Conservation (phyloP, 2,888 invertebrate species). For the Physocephala rufipes region DNA sequence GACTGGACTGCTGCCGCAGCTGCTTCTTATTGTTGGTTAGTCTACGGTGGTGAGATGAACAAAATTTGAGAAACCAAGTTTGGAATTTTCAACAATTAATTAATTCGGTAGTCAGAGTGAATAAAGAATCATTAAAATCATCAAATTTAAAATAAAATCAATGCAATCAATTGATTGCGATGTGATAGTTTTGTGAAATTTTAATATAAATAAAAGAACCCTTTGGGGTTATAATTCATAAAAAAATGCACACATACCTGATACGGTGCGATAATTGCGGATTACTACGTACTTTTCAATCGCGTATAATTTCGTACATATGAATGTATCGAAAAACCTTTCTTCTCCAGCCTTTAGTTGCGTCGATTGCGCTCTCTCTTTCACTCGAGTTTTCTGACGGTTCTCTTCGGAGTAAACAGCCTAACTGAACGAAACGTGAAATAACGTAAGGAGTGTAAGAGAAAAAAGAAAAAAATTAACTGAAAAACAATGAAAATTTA, state of each 20-base stretch:
- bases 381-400: too few species aligned
- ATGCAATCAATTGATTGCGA: neutral
- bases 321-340: neutral
- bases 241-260: slow-evolving; percentile 6
- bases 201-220: neutral
- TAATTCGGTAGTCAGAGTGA: neutral
- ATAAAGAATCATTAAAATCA: neutral
- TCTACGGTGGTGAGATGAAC: neutral
- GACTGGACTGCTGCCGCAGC: too few species aligned
- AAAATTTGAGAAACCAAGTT: neutral
- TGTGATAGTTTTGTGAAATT: neutral
- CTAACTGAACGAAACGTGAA: slow-evolving; percentile 34
- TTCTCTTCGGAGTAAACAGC: slow-evolving; percentile 28
- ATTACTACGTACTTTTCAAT: slow-evolving; percentile 9
- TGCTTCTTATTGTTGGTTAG: neutral
- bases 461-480: too few species aligned
- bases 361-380: neutral
- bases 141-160: slow-evolving; percentile 11
- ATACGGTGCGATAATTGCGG: neutral
- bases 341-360: neutral
- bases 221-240: neutral
- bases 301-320: neutral
- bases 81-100: neutral
- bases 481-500: slow-evolving; percentile 34
- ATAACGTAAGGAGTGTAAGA: slow-evolving; percentile 29